Base-by-base conservation (phyloP, 2,888 invertebrate species). In the Troilus luridus region DNA sequence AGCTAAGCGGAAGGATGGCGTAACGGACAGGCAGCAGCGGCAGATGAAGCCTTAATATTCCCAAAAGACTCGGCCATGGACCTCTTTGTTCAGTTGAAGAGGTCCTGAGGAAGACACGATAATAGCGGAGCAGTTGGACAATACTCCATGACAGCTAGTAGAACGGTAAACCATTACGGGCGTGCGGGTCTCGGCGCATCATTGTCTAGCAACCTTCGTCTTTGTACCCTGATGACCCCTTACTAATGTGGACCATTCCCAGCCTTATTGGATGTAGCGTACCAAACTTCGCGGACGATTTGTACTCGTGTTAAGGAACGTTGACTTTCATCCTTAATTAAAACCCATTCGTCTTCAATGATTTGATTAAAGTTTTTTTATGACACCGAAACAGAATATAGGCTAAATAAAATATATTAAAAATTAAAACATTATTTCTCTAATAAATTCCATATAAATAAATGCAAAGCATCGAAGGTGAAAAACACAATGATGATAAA, bases 81-180 rank as follows among this genome's bases (percentile, higher is more conserved):
- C 8, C 41, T 77, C 56, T 85, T 85, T 85, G 85, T 85, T 58
- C 54, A 56, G 24, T 11, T 56, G 56, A 56, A 56, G 85, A 85
- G 56, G 85, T 17, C 27, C 56, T 56, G 17, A n/a, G 11, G 85
- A 21, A 12, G 85, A 77, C 56, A 85, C 56, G 85, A 58, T 85
- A 85, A 85, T 85, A 85, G 85, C 85, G 85, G 85, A n/a, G 56
- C 56, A 10, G 56, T 56, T 21, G 56, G 85, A 85, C 85, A 85
- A 85, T 85, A 56, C 85, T 56, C 85, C 21, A 21, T 56, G 85
- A 85, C 85, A 85, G 85, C 85, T 85, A 85, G 85, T 56, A 85
- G 85, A 85, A 85, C 85, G 85, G 85, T 56, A 85, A 85, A 56
- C n/a, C 85, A 58, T 85, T 56, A 85, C n/a, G 27, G 72, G 24